These are phyloP conservation scores for Sceliomorpha sp. DNA, from an alignment of 2,888 invertebrate species.

Conservation along the genomic window DNA sequence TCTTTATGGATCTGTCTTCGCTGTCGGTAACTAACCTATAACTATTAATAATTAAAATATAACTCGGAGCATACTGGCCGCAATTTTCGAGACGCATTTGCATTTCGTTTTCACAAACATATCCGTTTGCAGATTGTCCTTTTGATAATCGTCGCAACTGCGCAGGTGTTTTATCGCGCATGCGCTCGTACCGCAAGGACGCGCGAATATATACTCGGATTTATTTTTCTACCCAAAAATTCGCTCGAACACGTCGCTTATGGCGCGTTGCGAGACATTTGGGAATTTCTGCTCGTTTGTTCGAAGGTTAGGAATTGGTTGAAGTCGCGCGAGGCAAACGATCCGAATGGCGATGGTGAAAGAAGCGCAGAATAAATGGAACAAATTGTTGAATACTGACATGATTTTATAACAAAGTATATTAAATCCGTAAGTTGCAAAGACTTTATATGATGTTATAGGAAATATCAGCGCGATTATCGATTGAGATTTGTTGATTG, in stretches of 20 bases:
- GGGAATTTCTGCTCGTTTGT: conserved; percentile 38
- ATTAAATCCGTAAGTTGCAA: conserved; percentile 51
- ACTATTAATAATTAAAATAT: too few relatives aligned
- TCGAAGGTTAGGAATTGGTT: conserved; percentile 51
- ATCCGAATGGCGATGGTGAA: too few relatives aligned
- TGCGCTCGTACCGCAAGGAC: conserved; percentile 21
- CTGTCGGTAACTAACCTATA: too few relatives aligned
- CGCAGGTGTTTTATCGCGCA: conserved; percentile 14
- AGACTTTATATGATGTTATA: conserved; percentile 55
- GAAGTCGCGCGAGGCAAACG: conserved; percentile 38
- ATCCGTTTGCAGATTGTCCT: conserved; percentile 36
- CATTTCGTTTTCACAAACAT: too few relatives aligned
- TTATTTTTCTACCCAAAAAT: conserved; percentile 52
- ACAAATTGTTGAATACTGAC: conserved; percentile 51
- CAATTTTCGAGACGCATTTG: too few relatives aligned
- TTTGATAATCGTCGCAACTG: conserved; percentile 14
- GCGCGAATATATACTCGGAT: conserved; percentile 36
- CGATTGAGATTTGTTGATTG: conserved; percentile 30
- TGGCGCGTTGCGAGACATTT: conserved; percentile 32
- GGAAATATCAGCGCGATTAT: conserved; percentile 35
- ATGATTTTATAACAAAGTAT: conserved; percentile 55
- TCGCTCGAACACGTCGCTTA: conserved; percentile 36
- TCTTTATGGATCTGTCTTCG: too few relatives aligned
- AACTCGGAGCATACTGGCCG: too few relatives aligned
- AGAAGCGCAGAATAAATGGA: too few relatives aligned